Base-by-base conservation (phyloP, 2,888 invertebrate species). In the Pyrrhia umbra region DNA sequence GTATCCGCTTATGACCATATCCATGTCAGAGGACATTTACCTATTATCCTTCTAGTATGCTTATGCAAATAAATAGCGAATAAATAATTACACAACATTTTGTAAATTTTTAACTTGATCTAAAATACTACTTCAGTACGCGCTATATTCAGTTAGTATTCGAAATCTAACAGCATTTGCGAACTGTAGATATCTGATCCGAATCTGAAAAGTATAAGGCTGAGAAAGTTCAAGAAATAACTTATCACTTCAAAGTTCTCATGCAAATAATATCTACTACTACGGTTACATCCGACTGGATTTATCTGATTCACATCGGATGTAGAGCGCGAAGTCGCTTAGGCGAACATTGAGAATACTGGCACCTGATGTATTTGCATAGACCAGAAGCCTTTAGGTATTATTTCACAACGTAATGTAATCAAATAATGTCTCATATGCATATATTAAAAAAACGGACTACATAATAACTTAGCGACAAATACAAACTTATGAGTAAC, bases 391-490 rank as follows among this genome's bases (percentile, higher is more conserved):
- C 34, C n/a, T 34, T 34, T 6, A n/a, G n/a, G n/a, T n/a, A 27
- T 27, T 25, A 39, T 68, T 64, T 30, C 45, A 64, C 23, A 59
- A 59, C 5, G 23, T 40, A 6, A 16, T 30, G n/a, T 21, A 56
- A 56, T 42, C 10, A 2, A 10, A 20, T n/a, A 37, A 27, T 34
- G 15, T 34, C 21, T 54, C 66, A 6, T 27, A 16, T 4, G 13
- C 15, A 6, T 4, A 6, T 0, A 30, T 15, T 25, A 16, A 0
- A 27, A 25, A 43, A 42, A 54, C 6, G 20, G n/a, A 20, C 20
- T 8, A 10, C 23, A 8, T 16, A 5, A 18, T 45, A 16, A n/a
- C 18, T 8, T 15, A 61, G 15, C 16, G 18, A 25, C n/a, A 15
- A 61, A 5, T 30, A 30, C 4, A 30, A 10, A n/a, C 2, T 2